These are phyloP conservation scores for Bombus ignitus DNA, from an alignment of 1,140 invertebrate genomes.

Conservation along the genomic window DNA sequence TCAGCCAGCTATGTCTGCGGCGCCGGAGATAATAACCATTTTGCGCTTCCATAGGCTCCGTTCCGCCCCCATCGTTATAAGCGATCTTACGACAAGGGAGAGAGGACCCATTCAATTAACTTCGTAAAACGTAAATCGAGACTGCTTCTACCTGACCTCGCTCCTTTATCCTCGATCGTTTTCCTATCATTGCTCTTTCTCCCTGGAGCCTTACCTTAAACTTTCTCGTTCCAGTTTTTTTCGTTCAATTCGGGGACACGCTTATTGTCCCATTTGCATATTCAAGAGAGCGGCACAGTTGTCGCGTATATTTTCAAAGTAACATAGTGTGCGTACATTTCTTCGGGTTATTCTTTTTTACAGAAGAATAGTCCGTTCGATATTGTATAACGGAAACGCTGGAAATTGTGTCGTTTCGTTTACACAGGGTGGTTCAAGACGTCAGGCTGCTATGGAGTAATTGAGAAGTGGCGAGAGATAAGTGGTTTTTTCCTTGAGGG, in stretches of 20 bases:
- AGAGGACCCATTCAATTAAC: conserved; percentile 70
- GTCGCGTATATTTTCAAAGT: no score
- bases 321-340: no score
- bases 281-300: no score
- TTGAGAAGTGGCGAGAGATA: not conserved
- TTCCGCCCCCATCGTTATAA: conserved; percentile 67
- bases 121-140: conserved; percentile 71
- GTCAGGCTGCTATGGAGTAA: not conserved
- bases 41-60: conserved; percentile 75
- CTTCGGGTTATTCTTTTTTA: not conserved
- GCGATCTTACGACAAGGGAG: conserved; percentile 64
- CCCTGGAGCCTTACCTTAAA: not conserved
- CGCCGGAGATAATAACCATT: conserved; percentile 78
- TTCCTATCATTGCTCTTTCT: not conserved
- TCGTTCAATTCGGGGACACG: no score
- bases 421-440: not conserved
- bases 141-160: conserved; percentile 18
- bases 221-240: not conserved
- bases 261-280: no score
- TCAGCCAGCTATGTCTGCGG: conserved; percentile 72
- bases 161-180: conserved; percentile 13
- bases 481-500: not conserved
- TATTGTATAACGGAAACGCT: not conserved
- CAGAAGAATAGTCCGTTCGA: not conserved
- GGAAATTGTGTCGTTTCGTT: not conserved